A percentile compares a stretch with the other conserved stretches of the same genome.
These are phyloP conservation scores for Ophion slaviceki DNA, from an alignment of 2,888 invertebrate genomes.

Conservation along the genomic window DNA sequence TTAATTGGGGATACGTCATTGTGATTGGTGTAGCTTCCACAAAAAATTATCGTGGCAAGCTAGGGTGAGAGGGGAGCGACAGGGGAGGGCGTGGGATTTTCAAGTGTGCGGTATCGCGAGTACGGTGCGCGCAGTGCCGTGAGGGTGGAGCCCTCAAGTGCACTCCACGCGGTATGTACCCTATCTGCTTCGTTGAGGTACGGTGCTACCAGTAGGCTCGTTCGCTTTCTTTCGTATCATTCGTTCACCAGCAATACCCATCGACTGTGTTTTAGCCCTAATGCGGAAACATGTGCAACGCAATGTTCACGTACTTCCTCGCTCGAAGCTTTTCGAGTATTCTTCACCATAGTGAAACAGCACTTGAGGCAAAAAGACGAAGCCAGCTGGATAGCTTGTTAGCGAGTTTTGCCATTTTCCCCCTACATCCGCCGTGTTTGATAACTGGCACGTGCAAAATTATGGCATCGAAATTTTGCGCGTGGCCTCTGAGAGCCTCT, in stretches of 20 bases:
- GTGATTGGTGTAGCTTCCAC: constrained; percentile 66
- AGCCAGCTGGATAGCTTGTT: constrained; percentile 79
- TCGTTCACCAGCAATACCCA: constrained; percentile 59
- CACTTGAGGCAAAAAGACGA: constrained; percentile 55
- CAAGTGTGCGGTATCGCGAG: constrained; percentile 58
- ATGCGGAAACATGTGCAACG: constrained; percentile 45
- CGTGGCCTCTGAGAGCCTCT: no score
- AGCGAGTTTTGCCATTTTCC: constrained; percentile 79
- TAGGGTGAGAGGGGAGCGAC: constrained; percentile 3
- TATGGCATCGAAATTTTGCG: constrained; percentile 44
- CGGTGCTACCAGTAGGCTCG: constrained; percentile 39
- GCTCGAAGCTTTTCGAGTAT: constrained; percentile 64
- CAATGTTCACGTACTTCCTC: constrained; percentile 58
- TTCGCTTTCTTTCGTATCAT: constrained; percentile 57
- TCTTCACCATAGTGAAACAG: constrained; percentile 65
- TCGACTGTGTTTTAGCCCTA: constrained; percentile 53
- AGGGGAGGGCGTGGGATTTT: constrained; percentile 54
- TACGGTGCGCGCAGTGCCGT: constrained; percentile 38
- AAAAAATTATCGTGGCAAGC: constrained; percentile 37
- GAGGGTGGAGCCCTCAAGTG: constrained; percentile 69
- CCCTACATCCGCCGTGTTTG: constrained; percentile 21
- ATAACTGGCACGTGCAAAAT: constrained; percentile 41
- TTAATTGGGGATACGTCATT: constrained; percentile 69
- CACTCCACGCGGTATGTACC: constrained; percentile 62
- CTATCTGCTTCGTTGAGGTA: constrained; percentile 56